Evolutionary conservation across 2,113 vertebrate genomes (phyloP), one percentile per base, ranked within the genome.

Genomic region (Strix uralensis): DNA sequence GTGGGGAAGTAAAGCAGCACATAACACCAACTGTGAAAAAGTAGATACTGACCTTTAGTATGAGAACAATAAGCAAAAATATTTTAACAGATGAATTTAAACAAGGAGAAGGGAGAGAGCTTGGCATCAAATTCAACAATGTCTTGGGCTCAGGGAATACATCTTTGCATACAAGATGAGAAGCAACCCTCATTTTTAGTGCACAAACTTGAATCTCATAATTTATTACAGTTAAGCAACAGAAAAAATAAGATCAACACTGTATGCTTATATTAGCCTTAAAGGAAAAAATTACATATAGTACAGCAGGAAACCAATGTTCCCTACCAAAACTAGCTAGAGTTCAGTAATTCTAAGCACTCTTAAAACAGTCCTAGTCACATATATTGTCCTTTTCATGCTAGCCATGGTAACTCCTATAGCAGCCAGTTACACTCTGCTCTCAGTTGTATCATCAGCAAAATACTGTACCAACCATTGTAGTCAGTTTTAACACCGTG

Each of bases 1-100:
- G 91, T 10, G 66, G 57, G 52, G 86, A 95, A 97, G 97, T 87
- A 98, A 97, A 92, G 88, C 97, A 98, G 51, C 27, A 4, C 8
- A 0, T n/a, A 88, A 73, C 27, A 84, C 8, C 18, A 66, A 30
- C n/a, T 21, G 62, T 19, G 44, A 72, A 80, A 84, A 71, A 65
- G 59, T 29, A 78, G 38, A 72, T 62, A 67, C 5, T 83, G 67
- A 89, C 55, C 44, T 66, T 72, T 10, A 71, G 25, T 4, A 81
- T 23, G 34, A 73, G 78, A 90, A 38, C 22, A 54, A 46, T 29
- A 78, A 75, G 32, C 3, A 9, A 82, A 88, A 90, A 27, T 22
- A 79, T 10, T 23, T 2, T 27, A 85, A 58, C 27, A 73, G 42
- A 89, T n/a, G 2, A 49, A 75, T 71, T 71, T 40, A 38, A 90